A percentile compares a stretch with the other conserved stretches of the same genome.
These are phyloP conservation scores for Hylia prasina DNA, from an alignment of 2,113 vertebrate genomes.

Conservation along the genomic window DNA sequence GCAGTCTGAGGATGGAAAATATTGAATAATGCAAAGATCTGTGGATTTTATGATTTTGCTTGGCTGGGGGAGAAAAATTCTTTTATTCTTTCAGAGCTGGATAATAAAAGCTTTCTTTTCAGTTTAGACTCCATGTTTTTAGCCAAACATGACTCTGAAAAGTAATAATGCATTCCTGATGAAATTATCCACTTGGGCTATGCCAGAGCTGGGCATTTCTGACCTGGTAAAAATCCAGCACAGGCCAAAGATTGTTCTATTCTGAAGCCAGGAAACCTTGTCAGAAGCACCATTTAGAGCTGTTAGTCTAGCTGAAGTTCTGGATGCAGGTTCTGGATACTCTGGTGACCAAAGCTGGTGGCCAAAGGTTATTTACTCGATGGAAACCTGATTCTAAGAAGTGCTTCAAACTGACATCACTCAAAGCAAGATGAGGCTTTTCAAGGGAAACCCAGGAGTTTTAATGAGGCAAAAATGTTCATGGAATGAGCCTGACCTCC, in stretches of 20 bases:
- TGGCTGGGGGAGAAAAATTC: background rate
- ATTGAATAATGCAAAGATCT: conserved; percentile 46
- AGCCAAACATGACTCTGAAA: background rate
- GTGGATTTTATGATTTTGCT: conserved; percentile 17
- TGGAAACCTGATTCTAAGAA: background rate
- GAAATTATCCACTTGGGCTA: background rate
- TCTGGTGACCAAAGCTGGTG: background rate
- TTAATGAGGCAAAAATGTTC: background rate
- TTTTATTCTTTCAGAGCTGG: background rate
- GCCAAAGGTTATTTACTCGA: background rate
- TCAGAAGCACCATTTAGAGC: background rate
- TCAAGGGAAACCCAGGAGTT: background rate
- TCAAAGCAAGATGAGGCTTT: background rate
- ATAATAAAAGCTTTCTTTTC: background rate
- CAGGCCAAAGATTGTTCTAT: background rate
- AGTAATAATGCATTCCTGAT: background rate
- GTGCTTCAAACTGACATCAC: rapidly evolving
- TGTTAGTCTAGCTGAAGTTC: background rate
- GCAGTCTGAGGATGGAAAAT: conserved; percentile 26
- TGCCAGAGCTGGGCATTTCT: background rate
- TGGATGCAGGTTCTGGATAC: background rate
- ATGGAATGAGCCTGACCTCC: background rate
- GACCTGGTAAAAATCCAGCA: background rate
- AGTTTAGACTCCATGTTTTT: background rate
- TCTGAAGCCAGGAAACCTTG: background rate